These are phyloP conservation scores for Gasterosteus nipponicus DNA, from an alignment of 2,113 vertebrate genomes.

Conservation along the genomic window DNA sequence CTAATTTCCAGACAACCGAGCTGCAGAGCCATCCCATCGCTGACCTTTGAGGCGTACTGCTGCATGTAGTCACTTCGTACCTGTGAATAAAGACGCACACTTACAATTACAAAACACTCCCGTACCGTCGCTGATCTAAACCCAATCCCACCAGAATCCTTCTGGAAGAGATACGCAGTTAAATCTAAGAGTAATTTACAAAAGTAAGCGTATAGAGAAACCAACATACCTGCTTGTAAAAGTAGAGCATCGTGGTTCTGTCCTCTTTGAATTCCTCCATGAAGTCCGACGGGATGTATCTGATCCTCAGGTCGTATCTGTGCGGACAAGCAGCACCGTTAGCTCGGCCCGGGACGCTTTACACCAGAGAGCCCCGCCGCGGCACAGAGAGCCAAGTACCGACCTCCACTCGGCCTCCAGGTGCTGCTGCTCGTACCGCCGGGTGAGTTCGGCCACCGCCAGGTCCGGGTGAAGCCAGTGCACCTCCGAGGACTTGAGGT, in stretches of 20 bases:
- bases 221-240: constrained; percentile 90
- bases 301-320: constrained; percentile 93
- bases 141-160: not conserved
- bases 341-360: not conserved
- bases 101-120: not conserved
- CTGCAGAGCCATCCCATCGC: constrained; percentile 94
- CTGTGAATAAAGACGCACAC: constrained; percentile 64
- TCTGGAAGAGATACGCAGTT: not conserved
- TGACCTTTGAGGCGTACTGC: constrained; percentile 89
- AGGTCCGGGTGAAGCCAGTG: constrained; percentile 93
- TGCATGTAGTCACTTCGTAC: constrained; percentile 94
- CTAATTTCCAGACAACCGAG: constrained; percentile 95
- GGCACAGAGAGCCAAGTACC: not conserved
- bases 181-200: not conserved
- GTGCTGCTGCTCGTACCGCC: constrained; percentile 91
- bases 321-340: not conserved
- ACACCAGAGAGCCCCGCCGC: too few species aligned
- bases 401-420: constrained; percentile 96
- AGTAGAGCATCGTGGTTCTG: constrained; percentile 91
- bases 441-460: constrained; percentile 87
- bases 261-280: constrained; percentile 88
- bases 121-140: not conserved
- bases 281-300: constrained; percentile 89
- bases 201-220: too few species aligned
- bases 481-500: constrained; percentile 90